Evolutionary conservation across 2,888 invertebrate genomes (phyloP).

Genomic region (Alloscopus bannaensis): DNA sequence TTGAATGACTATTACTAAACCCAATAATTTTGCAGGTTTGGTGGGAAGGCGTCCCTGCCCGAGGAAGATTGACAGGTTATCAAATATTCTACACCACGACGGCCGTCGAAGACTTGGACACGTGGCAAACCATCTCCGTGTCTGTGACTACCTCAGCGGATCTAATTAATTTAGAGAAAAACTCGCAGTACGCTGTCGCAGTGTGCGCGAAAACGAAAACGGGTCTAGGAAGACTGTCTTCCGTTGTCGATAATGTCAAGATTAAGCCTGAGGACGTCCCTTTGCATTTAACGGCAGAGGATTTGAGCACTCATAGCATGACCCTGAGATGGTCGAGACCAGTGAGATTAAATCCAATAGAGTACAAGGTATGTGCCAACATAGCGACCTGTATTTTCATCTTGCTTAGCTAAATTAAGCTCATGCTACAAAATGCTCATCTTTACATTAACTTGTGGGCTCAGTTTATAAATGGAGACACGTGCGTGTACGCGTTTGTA

Average conservation of each 20-base stretch:
- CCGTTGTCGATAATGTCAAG: constrained; percentile 88
- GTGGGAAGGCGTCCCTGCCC: constrained; percentile 93
- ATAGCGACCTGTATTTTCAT: not conserved
- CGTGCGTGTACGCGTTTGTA: too few relatives aligned
- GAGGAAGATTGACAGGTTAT: constrained; percentile 89
- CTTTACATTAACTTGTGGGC: too few relatives aligned
- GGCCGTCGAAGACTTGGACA: constrained; percentile 93
- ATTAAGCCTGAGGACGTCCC: constrained; percentile 96
- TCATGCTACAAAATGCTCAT: too few relatives aligned
- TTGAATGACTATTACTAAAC: too few relatives aligned
- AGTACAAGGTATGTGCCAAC: constrained; percentile 81
- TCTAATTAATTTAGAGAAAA: constrained; percentile 91
- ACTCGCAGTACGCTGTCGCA: constrained; percentile 92
- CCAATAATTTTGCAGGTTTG: constrained; percentile 78
- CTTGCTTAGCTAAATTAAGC: too few relatives aligned
- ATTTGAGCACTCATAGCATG: constrained; percentile 95
- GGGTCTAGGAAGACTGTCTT: constrained; percentile 87
- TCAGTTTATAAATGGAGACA: too few relatives aligned
- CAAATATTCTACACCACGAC: constrained; percentile 93
- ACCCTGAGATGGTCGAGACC: constrained; percentile 93
- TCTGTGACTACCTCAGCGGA: constrained; percentile 93
- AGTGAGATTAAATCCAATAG: constrained; percentile 89
- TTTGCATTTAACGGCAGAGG: constrained; percentile 89
- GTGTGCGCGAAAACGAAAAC: constrained; percentile 88
- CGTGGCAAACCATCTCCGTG: constrained; percentile 91